phyloP scores from a whole-genome alignment of 2,888 invertebrate species.

The Pinctada fucata region DNA sequence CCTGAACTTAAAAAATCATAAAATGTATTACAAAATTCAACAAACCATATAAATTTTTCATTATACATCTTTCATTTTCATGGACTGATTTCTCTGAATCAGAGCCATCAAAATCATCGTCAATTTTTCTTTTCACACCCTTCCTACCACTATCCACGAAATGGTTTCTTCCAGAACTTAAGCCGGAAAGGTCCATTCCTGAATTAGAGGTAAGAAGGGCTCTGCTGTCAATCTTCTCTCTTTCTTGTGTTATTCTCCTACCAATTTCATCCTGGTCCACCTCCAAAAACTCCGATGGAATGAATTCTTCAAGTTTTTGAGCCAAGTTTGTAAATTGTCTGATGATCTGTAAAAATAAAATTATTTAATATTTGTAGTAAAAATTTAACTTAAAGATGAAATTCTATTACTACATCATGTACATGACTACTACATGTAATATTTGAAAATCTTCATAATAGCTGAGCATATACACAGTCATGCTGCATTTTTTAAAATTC shows the following conservation, averaged over 20 bases:
- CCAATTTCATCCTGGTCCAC: conserved; percentile 14
- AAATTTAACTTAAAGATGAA: no score
- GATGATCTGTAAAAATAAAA: conserved; percentile 31
- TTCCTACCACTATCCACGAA: conserved; percentile 14
- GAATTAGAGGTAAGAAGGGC: not conserved
- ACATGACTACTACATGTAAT: no score
- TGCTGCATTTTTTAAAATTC: no score
- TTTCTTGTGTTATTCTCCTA: not conserved
- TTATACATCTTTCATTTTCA: not conserved
- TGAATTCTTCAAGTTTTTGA: conserved; percentile 35
- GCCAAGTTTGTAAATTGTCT: conserved; percentile 37
- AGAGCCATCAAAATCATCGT: conserved; percentile 1
- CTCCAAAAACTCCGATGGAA: conserved; percentile 32
- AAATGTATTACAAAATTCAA: not conserved
- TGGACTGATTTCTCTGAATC: conserved; percentile 18
- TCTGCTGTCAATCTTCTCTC: not conserved
- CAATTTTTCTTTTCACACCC: conserved; percentile 20
- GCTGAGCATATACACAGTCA: no score
- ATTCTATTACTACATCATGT: no score
- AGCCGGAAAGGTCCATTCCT: not conserved
- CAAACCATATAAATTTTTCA: not conserved
- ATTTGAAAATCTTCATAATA: no score
- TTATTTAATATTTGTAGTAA: no score
- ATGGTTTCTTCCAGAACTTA: conserved; percentile 4
- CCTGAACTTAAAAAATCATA: no score